Percentiles rank a stretch among this genome's conserved stretches.
These are phyloP conservation scores for Myodes glareolus DNA, from an alignment of 2,113 vertebrate species.

Conservation along the genomic window DNA sequence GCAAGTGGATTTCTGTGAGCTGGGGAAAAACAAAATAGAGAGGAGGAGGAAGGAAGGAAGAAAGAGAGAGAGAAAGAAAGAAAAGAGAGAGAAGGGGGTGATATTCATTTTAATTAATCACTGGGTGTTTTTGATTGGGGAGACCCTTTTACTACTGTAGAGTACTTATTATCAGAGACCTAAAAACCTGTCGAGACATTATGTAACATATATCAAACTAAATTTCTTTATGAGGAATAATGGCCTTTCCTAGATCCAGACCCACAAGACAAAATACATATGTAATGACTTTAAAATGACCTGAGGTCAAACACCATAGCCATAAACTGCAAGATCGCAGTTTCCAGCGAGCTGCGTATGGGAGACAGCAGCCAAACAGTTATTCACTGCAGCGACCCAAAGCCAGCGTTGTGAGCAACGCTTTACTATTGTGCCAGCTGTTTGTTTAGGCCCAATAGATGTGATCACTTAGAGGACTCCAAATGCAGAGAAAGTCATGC, in stretches of 20 bases:
- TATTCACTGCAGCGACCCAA: too few species aligned
- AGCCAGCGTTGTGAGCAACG: too few species aligned
- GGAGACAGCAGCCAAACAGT: not conserved
- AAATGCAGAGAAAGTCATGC: not conserved
- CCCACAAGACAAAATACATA: not conserved
- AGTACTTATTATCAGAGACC: not conserved
- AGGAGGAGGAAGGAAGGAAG: not conserved
- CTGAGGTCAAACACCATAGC: not conserved
- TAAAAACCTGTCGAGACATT: not conserved
- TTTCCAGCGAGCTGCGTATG: not conserved
- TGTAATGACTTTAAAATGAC: not conserved
- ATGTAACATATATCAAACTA: not conserved
- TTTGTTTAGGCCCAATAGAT: not conserved
- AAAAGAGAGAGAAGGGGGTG: not conserved
- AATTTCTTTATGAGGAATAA: not conserved
- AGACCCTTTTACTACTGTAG: not conserved
- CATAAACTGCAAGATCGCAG: not conserved
- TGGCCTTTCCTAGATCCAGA: not conserved
- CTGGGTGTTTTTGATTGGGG: not conserved
- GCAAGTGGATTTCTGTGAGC: not conserved
- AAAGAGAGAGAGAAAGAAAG: not conserved
- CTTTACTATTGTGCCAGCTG: not conserved
- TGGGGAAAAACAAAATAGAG: not conserved
- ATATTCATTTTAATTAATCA: not conserved
- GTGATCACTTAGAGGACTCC: not conserved